Base-by-base conservation (phyloP, 2,113 vertebrate genomes). In the Chinchilla lanigera region DNA sequence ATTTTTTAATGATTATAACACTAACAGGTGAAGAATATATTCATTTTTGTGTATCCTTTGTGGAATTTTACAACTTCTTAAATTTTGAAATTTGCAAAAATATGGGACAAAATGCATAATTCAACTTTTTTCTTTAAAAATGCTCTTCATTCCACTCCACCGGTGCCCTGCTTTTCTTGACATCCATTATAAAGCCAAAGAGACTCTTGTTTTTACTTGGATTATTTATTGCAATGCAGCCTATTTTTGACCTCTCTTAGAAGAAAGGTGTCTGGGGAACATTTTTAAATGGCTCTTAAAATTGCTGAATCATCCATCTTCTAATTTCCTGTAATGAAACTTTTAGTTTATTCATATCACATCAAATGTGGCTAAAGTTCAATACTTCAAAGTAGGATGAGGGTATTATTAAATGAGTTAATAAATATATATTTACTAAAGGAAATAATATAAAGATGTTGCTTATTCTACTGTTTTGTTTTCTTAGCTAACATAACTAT, bases 201-300 rank as follows among this genome's bases (percentile, higher is more conserved):
- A 93, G 3, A 63, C 47, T 87, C 60, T 93, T 67, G 69, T 77
- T 77, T 90, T 96, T 47, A 20, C 47, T 86, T 94, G 50, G 35
- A 78, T 88, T 96, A 88, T 96, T 96, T 93, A 95, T 89, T 44
- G 47, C 16, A 86, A 41, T 22, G 63, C n/a, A 89, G 10, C 78
- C n/a, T 82, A 24, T 67, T 89, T 95, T 54, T 90, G 54, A 92
- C 33, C 61, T 95, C 52, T 86, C 60, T 61, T 14, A 73, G 65
- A 86, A n/a, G 41, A 95, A 50, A 93, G 9, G 20, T 86, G 17
- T 90, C 71, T 71, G 26, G 41, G 41, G 41, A 88, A 67, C 33
- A 80, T 38, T 90, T 90, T 82, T 63, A 75, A 7, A 13, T 1
- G 73, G 20, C 58, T 95, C 71, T 90, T 89, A 75, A 82, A 78